phyloP scores from a whole-genome alignment of 1,140 invertebrate genomes.

The Pogonomyrmex californicus region DNA sequence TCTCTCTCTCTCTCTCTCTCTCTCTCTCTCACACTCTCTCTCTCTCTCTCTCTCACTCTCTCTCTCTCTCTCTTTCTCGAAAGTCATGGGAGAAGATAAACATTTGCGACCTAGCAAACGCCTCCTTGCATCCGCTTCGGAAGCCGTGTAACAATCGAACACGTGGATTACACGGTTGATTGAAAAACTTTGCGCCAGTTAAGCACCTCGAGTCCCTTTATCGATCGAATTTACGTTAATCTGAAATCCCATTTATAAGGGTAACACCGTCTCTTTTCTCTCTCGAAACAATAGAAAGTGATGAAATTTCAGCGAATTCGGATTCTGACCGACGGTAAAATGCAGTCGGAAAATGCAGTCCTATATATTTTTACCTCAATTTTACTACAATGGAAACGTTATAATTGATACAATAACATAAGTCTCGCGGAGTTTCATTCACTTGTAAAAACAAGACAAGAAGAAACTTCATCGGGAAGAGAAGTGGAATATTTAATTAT shows the following conservation, averaged over 20 bases:
- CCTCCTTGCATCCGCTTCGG: not conserved
- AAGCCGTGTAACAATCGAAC: constrained; percentile 44
- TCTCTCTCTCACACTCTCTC: no score
- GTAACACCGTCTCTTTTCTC: not conserved
- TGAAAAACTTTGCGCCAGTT: constrained; percentile 70
- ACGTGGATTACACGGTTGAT: constrained; percentile 59
- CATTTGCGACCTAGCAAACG: not conserved
- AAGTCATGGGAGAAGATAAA: constrained; percentile 2
- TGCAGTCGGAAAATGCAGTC: not conserved
- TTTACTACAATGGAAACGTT: no score
- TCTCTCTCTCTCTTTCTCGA: no score
- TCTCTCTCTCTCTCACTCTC: no score
- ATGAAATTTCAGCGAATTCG: constrained; percentile 20
- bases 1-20: no score
- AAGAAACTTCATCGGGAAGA: not conserved
- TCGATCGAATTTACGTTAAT: constrained; percentile 55
- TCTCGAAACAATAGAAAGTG: not conserved
- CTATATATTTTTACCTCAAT: not conserved
- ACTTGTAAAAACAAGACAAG: not conserved
- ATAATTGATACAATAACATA: not conserved
- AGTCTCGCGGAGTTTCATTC: not conserved
- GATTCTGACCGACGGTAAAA: not conserved
- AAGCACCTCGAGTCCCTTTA: constrained; percentile 38
- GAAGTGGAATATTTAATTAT: not conserved
- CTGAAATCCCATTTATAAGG: constrained; percentile 38